Percentiles rank a stretch among this genome's conserved stretches.
Evolutionary conservation across 2,888 invertebrate species (phyloP).

Genomic region (Deroplatys truncata): DNA sequence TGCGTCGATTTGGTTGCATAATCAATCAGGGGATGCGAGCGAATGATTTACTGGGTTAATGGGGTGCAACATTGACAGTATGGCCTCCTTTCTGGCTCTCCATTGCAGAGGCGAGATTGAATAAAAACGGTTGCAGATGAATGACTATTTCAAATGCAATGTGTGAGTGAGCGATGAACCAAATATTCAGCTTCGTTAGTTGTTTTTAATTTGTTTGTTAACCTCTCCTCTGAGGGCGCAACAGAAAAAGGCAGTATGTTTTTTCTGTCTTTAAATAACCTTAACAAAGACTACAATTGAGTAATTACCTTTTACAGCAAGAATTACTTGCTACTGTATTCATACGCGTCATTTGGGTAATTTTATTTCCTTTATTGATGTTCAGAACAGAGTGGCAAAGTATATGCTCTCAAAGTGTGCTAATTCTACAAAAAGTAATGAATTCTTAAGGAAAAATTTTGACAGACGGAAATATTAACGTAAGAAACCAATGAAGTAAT

Average conservation of each 20-base stretch:
- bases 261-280: not conserved
- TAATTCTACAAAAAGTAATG: too few relatives aligned
- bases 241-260: too few relatives aligned
- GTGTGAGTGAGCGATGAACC: not conserved
- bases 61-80: not conserved
- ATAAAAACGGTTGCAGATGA: not conserved
- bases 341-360: too few relatives aligned
- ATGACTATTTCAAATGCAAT: not conserved
- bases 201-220: not conserved
- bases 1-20: conserved; percentile 10
- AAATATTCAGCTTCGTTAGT: not conserved
- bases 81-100: not conserved
- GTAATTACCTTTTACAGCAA: not conserved
- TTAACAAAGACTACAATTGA: not conserved
- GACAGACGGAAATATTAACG: too few relatives aligned
- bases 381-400: too few relatives aligned
- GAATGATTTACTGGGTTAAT: not conserved
- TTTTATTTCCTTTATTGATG: too few relatives aligned
- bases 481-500: too few relatives aligned
- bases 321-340: too few relatives aligned
- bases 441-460: too few relatives aligned
- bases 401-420: too few relatives aligned
- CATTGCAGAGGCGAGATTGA: not conserved
- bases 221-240: not conserved
- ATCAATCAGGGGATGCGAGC: conserved; percentile 1